Evolutionary conservation across 2,888 invertebrate genomes (phyloP).

Genomic region (Ichneumon xanthorius): DNA sequence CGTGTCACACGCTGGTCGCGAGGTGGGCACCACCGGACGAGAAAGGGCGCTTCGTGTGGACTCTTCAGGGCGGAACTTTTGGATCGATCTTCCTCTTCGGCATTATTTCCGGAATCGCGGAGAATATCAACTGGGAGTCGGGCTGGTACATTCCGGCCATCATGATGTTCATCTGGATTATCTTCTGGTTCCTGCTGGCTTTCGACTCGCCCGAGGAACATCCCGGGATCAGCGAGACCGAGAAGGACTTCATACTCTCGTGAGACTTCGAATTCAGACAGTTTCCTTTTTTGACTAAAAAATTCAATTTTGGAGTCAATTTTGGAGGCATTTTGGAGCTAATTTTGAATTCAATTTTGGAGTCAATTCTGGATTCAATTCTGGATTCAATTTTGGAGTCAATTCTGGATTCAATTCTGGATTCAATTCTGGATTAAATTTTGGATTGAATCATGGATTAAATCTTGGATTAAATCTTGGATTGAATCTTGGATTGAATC

Average conservation of each 20-base stretch:
- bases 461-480: too few species aligned
- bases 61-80: constrained; percentile 90
- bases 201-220: constrained; percentile 89
- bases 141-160: constrained; percentile 89
- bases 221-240: constrained; percentile 87
- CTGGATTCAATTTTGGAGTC: too few species aligned
- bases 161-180: constrained; percentile 86
- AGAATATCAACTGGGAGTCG: constrained; percentile 88
- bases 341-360: too few species aligned
- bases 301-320: constrained; percentile 73
- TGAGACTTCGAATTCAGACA: constrained; percentile 48
- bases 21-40: constrained; percentile 92
- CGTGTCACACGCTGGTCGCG: constrained; percentile 89
- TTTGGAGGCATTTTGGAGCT: too few species aligned
- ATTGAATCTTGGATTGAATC: too few species aligned
- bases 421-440: neutral
- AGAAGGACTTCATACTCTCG: constrained; percentile 87
- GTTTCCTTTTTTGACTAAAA: constrained; percentile 6
- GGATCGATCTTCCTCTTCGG: constrained; percentile 91
- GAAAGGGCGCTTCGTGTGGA: constrained; percentile 90
- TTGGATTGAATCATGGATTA: neutral
- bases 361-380: too few species aligned
- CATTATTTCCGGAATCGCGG: constrained; percentile 88
- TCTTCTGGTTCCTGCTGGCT: constrained; percentile 88
- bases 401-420: neutral